A percentile compares a stretch with the other conserved stretches of the same genome.
These are phyloP conservation scores for Dione juno DNA, from an alignment of 2,888 invertebrate genomes.

Conservation along the genomic window DNA sequence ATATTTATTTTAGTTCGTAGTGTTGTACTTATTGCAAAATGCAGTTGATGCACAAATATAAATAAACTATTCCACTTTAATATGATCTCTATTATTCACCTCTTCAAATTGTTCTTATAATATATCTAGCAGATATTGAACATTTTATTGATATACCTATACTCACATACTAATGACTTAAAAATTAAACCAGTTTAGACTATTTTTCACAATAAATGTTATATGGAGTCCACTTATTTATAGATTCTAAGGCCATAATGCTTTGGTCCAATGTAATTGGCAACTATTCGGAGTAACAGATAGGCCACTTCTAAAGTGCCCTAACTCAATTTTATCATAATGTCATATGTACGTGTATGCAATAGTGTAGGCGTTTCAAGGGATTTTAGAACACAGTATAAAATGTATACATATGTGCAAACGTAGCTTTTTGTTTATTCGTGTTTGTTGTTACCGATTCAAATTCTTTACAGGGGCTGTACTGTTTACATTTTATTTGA, in stretches of 20 bases:
- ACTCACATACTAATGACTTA: neutral
- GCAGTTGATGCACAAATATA: no score
- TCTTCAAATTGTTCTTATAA: no score
- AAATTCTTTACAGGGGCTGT: no score
- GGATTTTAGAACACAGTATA: neutral
- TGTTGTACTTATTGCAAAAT: no score
- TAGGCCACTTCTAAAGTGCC: conserved; percentile 15
- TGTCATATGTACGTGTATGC: neutral
- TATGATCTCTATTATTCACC: no score
- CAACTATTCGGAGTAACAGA: neutral
- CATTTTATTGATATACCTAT: neutral
- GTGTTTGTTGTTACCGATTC: no score
- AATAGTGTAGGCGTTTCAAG: neutral
- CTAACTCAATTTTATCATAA: neutral
- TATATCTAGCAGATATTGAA: no score
- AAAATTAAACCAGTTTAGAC: neutral
- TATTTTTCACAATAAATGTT: neutral
- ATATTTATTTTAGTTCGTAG: no score
- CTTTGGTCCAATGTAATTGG: neutral
- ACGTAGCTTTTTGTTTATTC: no score
- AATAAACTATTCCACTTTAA: no score
- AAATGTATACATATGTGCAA: no score
- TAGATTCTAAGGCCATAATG: neutral
- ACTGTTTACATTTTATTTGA: no score
- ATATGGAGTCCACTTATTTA: conserved; percentile 2